These are phyloP conservation scores for Drosophila sp. DNA, from an alignment of 1,140 invertebrate genomes.

Conservation along the genomic window DNA sequence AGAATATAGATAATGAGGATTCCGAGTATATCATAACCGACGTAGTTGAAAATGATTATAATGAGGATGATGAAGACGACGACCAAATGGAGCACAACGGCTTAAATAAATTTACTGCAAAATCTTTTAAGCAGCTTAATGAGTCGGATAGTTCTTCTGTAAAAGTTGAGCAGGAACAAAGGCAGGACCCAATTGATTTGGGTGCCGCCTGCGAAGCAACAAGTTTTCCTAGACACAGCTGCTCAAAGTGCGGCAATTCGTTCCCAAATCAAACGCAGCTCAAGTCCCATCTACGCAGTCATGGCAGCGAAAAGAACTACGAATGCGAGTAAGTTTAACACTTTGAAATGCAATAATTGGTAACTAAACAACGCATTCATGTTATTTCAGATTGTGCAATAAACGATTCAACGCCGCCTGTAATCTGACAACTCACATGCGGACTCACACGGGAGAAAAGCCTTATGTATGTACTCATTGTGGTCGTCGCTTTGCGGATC, in stretches of 20 bases:
- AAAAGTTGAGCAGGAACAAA: not conserved
- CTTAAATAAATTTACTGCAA: too few species aligned
- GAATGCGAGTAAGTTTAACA: conserved; percentile 71
- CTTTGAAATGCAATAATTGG: not conserved
- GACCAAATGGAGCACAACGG: not conserved
- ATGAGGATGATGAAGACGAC: conserved; percentile 6
- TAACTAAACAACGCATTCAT: not conserved
- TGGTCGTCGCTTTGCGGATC: conserved; percentile 67
- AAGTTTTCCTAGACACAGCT: conserved; percentile 32
- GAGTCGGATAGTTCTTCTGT: not conserved
- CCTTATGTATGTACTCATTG: conserved; percentile 71
- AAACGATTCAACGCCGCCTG: conserved; percentile 67
- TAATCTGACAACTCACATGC: conserved; percentile 76
- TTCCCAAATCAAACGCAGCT: conserved; percentile 45
- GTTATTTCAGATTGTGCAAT: conserved; percentile 60
- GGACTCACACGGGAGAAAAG: conserved; percentile 77
- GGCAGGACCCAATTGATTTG: conserved; percentile 32
- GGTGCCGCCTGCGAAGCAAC: conserved; percentile 32
- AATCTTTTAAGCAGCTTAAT: not conserved
- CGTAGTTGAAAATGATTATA: conserved; percentile 19
- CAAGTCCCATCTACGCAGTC: conserved; percentile 50
- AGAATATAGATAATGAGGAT: conserved; percentile 10
- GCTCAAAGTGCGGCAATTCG: conserved; percentile 55
- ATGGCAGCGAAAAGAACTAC: conserved; percentile 53
- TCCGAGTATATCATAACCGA: conserved; percentile 23